A percentile compares a stretch with the other conserved stretches of the same genome.
phyloP scores from a whole-genome alignment of 2,113 vertebrate species.

The Phylloscopus whistleri region DNA sequence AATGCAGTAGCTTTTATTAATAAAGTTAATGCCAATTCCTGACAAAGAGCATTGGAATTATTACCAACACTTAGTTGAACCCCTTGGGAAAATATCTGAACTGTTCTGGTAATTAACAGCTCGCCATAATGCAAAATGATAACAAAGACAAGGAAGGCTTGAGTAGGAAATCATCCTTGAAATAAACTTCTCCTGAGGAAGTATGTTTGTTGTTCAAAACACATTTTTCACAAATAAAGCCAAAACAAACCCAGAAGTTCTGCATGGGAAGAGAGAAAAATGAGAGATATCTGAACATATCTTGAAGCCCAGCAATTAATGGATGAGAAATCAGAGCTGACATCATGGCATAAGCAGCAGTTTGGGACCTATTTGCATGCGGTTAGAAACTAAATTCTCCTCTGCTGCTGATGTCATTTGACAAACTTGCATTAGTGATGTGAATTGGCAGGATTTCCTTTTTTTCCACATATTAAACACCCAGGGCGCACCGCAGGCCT shows the following conservation, averaged over 20 bases:
- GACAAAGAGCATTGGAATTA: constrained; percentile 23
- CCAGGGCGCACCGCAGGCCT: not conserved
- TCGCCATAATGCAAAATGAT: constrained; percentile 56
- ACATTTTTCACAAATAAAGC: constrained; percentile 56
- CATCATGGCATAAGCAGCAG: constrained; percentile 61
- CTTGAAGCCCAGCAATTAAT: constrained; percentile 51
- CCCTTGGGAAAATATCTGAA: constrained; percentile 44
- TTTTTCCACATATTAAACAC: constrained; percentile 65
- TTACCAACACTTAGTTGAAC: not conserved
- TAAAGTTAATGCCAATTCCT: constrained; percentile 58
- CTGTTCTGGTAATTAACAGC: constrained; percentile 52
- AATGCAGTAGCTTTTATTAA: constrained; percentile 21
- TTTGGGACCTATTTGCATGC: constrained; percentile 60
- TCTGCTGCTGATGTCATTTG: constrained; percentile 67
- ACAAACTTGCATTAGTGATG: constrained; percentile 58
- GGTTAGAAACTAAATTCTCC: constrained; percentile 60
- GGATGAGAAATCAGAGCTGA: constrained; percentile 61
- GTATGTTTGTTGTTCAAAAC: constrained; percentile 63
- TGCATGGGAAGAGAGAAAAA: not conserved
- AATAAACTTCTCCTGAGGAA: constrained; percentile 60
- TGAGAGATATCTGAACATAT: not conserved
- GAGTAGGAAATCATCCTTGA: constrained; percentile 43
- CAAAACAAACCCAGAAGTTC: constrained; percentile 57
- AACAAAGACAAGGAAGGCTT: constrained; percentile 59
- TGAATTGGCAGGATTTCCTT: constrained; percentile 55